phyloP scores from a whole-genome alignment of 2,113 vertebrate species.

The Pseudorasbora parva region DNA sequence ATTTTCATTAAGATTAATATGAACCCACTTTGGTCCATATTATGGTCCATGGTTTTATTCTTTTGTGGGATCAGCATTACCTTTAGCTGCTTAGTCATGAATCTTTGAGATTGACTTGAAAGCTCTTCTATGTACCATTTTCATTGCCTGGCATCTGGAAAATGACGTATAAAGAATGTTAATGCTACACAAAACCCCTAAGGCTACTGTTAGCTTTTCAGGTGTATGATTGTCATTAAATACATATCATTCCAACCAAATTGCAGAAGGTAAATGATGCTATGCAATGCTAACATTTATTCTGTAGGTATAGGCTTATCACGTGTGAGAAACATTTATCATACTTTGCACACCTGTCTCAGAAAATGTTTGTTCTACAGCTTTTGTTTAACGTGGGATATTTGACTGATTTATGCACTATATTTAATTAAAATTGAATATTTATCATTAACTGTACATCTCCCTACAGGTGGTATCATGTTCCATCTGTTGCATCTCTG shows the following conservation, averaged over 20 bases:
- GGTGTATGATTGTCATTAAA: neutral
- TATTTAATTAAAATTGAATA: neutral
- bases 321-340: neutral
- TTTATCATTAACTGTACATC: neutral
- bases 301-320: neutral
- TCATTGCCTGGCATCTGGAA: neutral
- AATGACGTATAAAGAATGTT: neutral
- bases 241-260: neutral
- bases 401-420: neutral
- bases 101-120: neutral
- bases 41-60: neutral
- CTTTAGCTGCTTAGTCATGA: neutral
- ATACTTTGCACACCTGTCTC: neutral
- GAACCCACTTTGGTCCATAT: neutral
- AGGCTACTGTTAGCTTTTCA: neutral
- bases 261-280: neutral
- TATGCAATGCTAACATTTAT: neutral
- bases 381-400: neutral
- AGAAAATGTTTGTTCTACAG: constrained; percentile 4
- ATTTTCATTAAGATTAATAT: neutral
- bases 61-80: neutral
- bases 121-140: neutral
- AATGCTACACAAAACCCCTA: neutral
- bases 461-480: neutral
- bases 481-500: neutral